Conservation (phyloP, 2,888 invertebrate species). For the Microctonus aethiopoides region DNA sequence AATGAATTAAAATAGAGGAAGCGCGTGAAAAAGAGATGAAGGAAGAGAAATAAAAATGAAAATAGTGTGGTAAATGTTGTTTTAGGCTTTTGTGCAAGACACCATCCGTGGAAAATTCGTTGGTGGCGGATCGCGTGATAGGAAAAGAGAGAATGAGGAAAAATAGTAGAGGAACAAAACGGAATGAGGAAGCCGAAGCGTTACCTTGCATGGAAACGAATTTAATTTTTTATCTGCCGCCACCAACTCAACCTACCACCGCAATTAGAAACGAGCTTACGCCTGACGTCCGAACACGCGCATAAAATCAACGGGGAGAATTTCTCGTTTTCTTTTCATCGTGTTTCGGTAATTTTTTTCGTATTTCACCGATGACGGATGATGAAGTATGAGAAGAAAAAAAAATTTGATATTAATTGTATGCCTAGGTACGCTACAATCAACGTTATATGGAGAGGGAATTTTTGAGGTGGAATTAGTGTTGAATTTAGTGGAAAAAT, state of each 20-base stretch:
- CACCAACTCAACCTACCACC: conserved; percentile 37
- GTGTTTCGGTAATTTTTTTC: conserved; percentile 32
- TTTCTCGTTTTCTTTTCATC: conserved; percentile 31
- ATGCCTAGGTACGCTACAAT: no score
- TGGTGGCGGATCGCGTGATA: conserved; percentile 26
- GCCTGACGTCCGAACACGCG: conserved; percentile 44
- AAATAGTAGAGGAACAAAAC: conserved; percentile 12
- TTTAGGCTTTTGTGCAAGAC: conserved; percentile 50
- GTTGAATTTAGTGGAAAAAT: no score
- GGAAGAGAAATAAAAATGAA: conserved; percentile 28
- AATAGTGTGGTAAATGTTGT: conserved; percentile 49
- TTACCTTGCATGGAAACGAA: conserved; percentile 40
- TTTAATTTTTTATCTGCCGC: conserved; percentile 41
- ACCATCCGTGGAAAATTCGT: conserved; percentile 37
- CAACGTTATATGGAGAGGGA: no score
- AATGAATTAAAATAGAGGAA: conserved; percentile 30
- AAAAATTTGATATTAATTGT: no score
- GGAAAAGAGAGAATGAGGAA: conserved; percentile 28
- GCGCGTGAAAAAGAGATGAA: conserved; percentile 20
- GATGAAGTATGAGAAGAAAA: conserved; percentile 15
- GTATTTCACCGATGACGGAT: conserved; percentile 27
- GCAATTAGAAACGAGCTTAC: conserved; percentile 47
- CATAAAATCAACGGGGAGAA: conserved; percentile 42
- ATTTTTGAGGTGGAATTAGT: no score
- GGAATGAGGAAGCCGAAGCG: conserved; percentile 28